A percentile compares a stretch with the other conserved stretches of the same genome.
Conservation (phyloP, 2,888 invertebrate genomes). For the Junonia oenone region DNA sequence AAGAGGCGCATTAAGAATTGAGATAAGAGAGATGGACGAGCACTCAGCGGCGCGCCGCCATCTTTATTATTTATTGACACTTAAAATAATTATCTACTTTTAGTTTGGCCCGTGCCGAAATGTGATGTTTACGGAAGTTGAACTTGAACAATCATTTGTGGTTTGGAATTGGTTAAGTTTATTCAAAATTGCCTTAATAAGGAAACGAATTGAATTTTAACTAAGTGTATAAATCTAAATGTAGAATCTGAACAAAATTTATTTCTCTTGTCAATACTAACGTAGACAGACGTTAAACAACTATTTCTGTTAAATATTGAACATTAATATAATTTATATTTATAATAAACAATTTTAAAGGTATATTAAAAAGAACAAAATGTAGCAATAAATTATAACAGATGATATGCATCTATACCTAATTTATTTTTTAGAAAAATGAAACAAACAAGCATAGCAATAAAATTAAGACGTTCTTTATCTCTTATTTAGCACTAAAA, state of each 20-base stretch:
- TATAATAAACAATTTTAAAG: too few species aligned
- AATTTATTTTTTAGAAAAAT: not conserved
- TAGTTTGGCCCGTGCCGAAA: slow-evolving; percentile 72
- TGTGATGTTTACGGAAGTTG: slow-evolving; percentile 20
- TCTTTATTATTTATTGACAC: slow-evolving; percentile 80
- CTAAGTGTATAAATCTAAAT: not conserved
- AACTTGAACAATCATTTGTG: not conserved
- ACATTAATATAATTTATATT: too few species aligned
- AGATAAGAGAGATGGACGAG: slow-evolving; percentile 78
- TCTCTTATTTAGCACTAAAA: slow-evolving; percentile 22
- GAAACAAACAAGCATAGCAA: not conserved
- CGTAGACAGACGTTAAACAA: not conserved
- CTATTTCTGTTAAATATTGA: too few species aligned
- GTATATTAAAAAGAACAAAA: too few species aligned
- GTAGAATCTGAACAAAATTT: not conserved
- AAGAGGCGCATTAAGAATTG: slow-evolving; percentile 79
- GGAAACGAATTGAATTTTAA: not conserved
- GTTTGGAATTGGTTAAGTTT: not conserved
- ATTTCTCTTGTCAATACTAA: not conserved
- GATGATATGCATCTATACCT: not conserved
- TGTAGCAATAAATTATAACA: too few species aligned
- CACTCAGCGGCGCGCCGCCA: slow-evolving; percentile 70
- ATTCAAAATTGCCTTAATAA: not conserved
- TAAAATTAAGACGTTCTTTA: slow-evolving; percentile 22
- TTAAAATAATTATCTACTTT: slow-evolving; percentile 71